A percentile compares a stretch with the other conserved stretches of the same genome.
These are phyloP conservation scores for Anoplopoma fimbria DNA, from an alignment of 2,113 vertebrate genomes.

Conservation along the genomic window DNA sequence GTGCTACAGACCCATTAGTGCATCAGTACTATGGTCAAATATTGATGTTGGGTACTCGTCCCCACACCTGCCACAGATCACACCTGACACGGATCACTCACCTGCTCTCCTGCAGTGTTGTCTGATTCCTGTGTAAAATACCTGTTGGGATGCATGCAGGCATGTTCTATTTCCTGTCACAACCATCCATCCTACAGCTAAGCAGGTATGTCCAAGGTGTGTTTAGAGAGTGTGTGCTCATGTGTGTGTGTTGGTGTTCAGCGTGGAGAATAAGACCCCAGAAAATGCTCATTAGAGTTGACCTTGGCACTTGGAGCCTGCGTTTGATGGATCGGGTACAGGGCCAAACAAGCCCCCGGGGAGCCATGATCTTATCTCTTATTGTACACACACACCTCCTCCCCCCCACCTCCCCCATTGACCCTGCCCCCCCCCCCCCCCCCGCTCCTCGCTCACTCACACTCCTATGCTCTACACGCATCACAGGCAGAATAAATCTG, in stretches of 20 bases:
- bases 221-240: slow-evolving; percentile 39
- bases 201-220: slow-evolving; percentile 71
- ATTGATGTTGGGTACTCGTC: neutral
- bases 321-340: slow-evolving; percentile 95
- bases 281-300: slow-evolving; percentile 95
- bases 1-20: neutral
- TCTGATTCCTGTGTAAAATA: slow-evolving; percentile 52
- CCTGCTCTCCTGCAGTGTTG: slow-evolving; percentile 31
- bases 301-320: slow-evolving; percentile 91
- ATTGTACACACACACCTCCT: slow-evolving; percentile 89
- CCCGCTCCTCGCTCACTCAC: slow-evolving; percentile 83
- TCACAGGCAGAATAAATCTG: slow-evolving; percentile 95
- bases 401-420: slow-evolving; percentile 65
- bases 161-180: slow-evolving; percentile 62
- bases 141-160: slow-evolving; percentile 60
- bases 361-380: slow-evolving; percentile 93
- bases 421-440: slow-evolving; percentile 82
- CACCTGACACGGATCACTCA: slow-evolving; percentile 49
- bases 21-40: slow-evolving; percentile 1
- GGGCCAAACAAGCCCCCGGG: slow-evolving; percentile 91
- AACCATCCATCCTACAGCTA: slow-evolving; percentile 59
- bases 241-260: slow-evolving; percentile 61
- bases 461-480: slow-evolving; percentile 83
- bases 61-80: slow-evolving; percentile 30
- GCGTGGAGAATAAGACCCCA: slow-evolving; percentile 86